Conservation (phyloP, 2,797 vertebrate species). For the Prunella strophiata region DNA sequence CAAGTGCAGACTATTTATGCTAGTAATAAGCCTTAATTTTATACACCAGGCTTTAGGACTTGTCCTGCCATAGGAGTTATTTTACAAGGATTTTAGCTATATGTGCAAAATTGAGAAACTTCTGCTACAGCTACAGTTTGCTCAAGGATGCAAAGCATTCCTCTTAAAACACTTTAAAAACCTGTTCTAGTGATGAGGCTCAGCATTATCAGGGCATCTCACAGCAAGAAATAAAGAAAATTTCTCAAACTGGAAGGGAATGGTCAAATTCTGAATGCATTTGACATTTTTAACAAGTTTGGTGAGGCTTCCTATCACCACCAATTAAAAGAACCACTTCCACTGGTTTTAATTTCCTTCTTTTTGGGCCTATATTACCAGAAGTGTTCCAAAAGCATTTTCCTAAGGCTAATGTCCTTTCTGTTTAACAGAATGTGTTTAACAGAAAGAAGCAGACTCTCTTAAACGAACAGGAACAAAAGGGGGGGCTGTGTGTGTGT, state of each 20-base stretch:
- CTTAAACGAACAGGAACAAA: neutral
- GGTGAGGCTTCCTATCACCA: neutral
- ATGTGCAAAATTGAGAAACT: neutral
- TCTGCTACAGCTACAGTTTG: neutral
- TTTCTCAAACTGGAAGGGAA: neutral
- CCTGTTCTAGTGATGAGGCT: neutral
- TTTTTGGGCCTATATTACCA: neutral
- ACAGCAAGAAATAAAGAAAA: neutral
- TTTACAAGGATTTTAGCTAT: neutral
- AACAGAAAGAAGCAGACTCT: neutral
- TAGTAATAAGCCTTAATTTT: neutral
- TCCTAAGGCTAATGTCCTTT: neutral
- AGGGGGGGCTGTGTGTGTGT: fast-evolving
- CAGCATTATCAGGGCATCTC: neutral
- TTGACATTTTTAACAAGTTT: neutral
- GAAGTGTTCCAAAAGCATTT: neutral
- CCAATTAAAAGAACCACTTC: neutral
- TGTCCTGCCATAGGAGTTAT: neutral
- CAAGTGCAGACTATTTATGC: neutral
- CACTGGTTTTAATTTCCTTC: neutral
- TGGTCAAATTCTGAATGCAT: neutral
- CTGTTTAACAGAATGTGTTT: neutral
- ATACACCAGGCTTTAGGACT: neutral
- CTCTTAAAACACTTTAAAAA: neutral
- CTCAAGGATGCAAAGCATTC: neutral